Evolutionary conservation across 1,140 invertebrate species (phyloP).

Genomic region (Listronotus bonariensis): DNA sequence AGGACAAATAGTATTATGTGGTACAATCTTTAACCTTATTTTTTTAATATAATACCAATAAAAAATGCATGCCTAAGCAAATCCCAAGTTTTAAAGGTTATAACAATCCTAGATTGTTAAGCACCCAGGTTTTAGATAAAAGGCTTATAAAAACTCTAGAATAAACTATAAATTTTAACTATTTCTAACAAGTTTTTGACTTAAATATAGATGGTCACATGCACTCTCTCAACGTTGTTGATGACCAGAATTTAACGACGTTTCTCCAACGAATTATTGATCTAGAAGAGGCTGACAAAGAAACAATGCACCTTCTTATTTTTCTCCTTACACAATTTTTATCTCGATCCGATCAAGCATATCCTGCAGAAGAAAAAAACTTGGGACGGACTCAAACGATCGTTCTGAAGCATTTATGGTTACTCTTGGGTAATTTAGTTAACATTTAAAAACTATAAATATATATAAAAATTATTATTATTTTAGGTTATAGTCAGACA

Average conservation of each 20-base stretch:
- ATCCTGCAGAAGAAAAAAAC: conserved; percentile 83
- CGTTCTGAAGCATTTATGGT: conserved; percentile 89
- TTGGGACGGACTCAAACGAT: conserved; percentile 79
- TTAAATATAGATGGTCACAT: conserved; percentile 72
- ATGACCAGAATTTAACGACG: conserved; percentile 69
- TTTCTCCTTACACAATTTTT: conserved; percentile 96
- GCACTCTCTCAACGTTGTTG: conserved; percentile 73
- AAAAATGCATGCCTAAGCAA: too few relatives aligned
- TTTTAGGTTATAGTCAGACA: conserved; percentile 82
- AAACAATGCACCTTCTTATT: conserved; percentile 94
- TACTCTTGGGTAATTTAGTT: conserved; percentile 61
- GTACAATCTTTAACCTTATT: too few relatives aligned
- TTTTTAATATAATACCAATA: too few relatives aligned
- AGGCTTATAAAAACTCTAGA: not conserved
- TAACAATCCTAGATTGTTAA: too few relatives aligned
- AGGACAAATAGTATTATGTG: too few relatives aligned
- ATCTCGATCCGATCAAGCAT: conserved; percentile 77
- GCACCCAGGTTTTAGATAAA: not conserved
- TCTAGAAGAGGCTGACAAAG: conserved; percentile 90
- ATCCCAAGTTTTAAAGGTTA: too few relatives aligned
- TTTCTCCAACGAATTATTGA: conserved; percentile 84
- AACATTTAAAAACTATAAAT: not conserved
- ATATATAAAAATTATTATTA: not conserved
- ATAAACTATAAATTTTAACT: not conserved
- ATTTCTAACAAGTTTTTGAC: not conserved